Percentiles rank a stretch among this genome's conserved stretches.
Evolutionary conservation across 37 sponge, comb jelly and placozoan genomes (phyloP).

Genomic region (Diacarnus erythraeanus): DNA sequence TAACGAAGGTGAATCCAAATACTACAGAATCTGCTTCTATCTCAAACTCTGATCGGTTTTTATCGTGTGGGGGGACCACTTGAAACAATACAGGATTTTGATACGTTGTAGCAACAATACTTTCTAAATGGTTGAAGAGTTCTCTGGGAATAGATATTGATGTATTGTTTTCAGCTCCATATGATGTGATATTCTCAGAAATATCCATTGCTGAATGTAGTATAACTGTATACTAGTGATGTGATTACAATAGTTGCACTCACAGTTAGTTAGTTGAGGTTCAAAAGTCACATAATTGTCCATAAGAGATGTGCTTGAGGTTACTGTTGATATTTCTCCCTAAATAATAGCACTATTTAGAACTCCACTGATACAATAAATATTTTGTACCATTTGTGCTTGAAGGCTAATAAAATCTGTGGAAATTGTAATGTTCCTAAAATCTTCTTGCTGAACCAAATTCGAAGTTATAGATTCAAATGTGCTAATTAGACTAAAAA

Average conservation of each 20-base stretch:
- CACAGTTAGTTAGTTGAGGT: not conserved
- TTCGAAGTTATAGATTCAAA: constrained; percentile 41
- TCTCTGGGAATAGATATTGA: constrained; percentile 20
- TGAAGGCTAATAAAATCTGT: not conserved
- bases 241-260: no score
- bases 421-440: constrained; percentile 4
- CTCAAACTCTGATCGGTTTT: constrained; percentile 1
- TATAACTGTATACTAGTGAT: no score
- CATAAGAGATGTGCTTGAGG: not conserved
- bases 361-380: no score
- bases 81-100: constrained; percentile 24
- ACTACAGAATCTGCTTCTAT: constrained; percentile 24
- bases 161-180: not conserved
- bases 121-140: not conserved
- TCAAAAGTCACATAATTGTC: not conserved
- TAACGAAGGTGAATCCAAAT: constrained; percentile 12
- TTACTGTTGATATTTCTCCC: not conserved
- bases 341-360: not conserved
- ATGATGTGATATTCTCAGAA: not conserved
- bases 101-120: constrained; percentile 31
- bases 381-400: constrained; percentile 39
- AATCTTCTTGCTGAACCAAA: constrained; percentile 28
- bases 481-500: constrained; percentile 4
- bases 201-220: no score
- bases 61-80: not conserved